Evolutionary conservation across 2,113 vertebrate species (phyloP).

Genomic region (Puma concolor): DNA sequence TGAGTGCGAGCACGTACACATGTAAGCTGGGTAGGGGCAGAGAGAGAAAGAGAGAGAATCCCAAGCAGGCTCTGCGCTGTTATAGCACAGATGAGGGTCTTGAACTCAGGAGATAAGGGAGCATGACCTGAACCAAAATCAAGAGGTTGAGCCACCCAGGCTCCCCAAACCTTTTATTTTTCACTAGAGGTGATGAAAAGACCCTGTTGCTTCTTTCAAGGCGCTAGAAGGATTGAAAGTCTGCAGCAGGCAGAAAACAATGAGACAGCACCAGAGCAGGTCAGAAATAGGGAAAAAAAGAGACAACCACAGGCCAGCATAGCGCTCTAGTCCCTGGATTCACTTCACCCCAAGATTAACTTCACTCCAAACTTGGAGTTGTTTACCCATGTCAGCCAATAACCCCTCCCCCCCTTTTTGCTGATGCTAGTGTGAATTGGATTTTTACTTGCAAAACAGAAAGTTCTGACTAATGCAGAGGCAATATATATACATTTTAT

Average conservation of each 20-base stretch:
- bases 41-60: not conserved
- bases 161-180: not conserved
- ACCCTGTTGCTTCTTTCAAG: slow-evolving; percentile 8
- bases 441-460: not conserved
- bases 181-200: not conserved
- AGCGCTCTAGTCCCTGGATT: not conserved
- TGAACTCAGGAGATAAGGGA: not conserved
- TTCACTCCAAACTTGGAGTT: not conserved
- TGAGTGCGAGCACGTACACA: too few species aligned
- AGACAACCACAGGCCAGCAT: not conserved
- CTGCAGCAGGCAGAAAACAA: not conserved
- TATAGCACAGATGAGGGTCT: too few species aligned
- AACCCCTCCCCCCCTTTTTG: not conserved
- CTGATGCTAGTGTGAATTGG: not conserved
- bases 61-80: not conserved
- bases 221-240: not conserved
- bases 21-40: not conserved
- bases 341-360: not conserved
- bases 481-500: not conserved
- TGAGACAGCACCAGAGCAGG: not conserved
- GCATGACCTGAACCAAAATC: not conserved
- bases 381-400: not conserved
- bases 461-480: not conserved
- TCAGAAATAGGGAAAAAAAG: not conserved
- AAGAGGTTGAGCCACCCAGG: not conserved